Evolutionary conservation across 1,140 invertebrate genomes (phyloP), one percentile per base, ranked within the genome.

Genomic region (Drosophila parabipectinata): DNA sequence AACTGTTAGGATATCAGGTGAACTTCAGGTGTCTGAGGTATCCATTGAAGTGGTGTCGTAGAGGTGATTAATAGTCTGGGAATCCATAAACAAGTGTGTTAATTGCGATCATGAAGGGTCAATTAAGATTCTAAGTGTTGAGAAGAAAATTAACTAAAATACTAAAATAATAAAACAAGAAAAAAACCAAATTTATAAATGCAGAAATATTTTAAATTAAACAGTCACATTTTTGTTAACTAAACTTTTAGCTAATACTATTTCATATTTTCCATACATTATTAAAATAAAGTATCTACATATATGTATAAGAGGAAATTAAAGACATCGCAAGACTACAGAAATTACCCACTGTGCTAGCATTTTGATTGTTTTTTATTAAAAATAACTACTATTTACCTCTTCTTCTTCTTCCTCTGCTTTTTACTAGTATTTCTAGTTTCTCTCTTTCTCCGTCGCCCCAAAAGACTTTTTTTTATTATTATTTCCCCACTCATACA

Each of bases 361-460:
- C 50, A 58, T 53, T 50, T 75, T 58, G 12, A 58, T 58, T 75
- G 37, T 75, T 39, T 57, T 63, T 74, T 74, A 68, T 69, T 68
- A 68, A 69, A 69, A 39, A 18, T 47, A 63, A 68, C 66, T 37
- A 48, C 63, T 68, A 37, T 68, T 45, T 30, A 47, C 66, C 62
- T 14, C 8, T 21, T 37, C 14, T 64, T 57, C 34, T 51, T 47
- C 34, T 51, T 47, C 50, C 59, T 58, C 34, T 67, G 21, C 66
- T 18, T 34, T 37, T 71, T 68, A 68, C 51, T 68, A 47, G 67
- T 71, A 71, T 71, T 69, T 71, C 64, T 71, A 50, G 52, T 71
- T 73, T 63, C 39, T 69, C 73, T 81, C 41, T 71, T 67, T 80
- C 30, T 59, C 56, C 60, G 59, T 59, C 41, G 80, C 37, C 47